These are phyloP conservation scores for Amblyjoppa fuscipennis DNA, from an alignment of 2,888 invertebrate genomes.

Conservation along the genomic window DNA sequence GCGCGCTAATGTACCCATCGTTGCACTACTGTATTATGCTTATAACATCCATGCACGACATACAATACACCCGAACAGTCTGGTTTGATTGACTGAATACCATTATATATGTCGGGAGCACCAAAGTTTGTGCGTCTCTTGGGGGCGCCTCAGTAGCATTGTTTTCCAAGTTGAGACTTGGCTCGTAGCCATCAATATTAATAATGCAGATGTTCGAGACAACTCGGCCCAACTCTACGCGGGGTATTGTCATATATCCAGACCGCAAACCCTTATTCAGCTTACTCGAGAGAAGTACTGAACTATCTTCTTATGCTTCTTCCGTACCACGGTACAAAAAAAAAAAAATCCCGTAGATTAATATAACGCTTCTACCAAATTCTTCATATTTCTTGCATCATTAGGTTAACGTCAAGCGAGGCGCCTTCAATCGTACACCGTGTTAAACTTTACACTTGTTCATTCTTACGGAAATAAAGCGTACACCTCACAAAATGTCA, in stretches of 20 bases:
- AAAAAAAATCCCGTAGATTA: neutral
- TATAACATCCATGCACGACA: conserved; percentile 14
- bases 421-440: no score
- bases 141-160: conserved; percentile 32
- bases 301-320: neutral
- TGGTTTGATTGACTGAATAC: conserved; percentile 60
- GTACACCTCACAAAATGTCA: no score
- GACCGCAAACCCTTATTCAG: conserved; percentile 31
- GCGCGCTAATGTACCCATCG: conserved; percentile 4
- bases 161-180: conserved; percentile 60
- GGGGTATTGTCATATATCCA: conserved; percentile 31
- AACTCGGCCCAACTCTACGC: conserved; percentile 18
- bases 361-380: neutral
- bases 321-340: neutral
- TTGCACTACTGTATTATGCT: neutral
- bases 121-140: conserved; percentile 55
- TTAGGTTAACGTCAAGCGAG: no score
- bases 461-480: no score
- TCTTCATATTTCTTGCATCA: neutral
- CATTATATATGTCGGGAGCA: conserved; percentile 58
- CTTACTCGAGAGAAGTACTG: conserved; percentile 10
- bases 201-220: conserved; percentile 59
- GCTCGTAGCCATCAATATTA: conserved; percentile 63
- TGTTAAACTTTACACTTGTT: no score
- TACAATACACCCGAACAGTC: conserved; percentile 38